Evolutionary conservation across 2,888 invertebrate species (phyloP).

Genomic region (Drosophila maculinotata): DNA sequence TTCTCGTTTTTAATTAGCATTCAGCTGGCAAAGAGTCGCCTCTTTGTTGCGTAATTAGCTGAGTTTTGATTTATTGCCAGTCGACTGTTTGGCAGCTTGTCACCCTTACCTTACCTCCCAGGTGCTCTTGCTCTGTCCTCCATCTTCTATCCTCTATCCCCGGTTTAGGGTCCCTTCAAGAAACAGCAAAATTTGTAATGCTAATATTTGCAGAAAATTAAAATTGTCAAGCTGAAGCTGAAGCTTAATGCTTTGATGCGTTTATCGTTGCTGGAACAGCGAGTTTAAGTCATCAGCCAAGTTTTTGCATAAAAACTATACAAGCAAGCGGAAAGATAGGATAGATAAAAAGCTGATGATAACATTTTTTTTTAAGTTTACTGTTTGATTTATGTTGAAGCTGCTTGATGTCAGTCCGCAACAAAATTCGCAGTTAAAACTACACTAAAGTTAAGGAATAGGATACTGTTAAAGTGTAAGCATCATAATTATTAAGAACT

Average conservation of each 20-base stretch:
- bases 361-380: too few relatives aligned
- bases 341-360: too few relatives aligned
- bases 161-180: conserved; percentile 4
- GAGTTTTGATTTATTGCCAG: conserved; percentile 79
- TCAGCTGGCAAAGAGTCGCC: conserved; percentile 70
- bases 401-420: too few relatives aligned
- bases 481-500: too few relatives aligned
- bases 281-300: conserved; percentile 9
- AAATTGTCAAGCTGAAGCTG: conserved; percentile 61
- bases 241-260: conserved; percentile 42
- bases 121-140: conserved; percentile 49
- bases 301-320: background rate
- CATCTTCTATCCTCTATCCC: conserved; percentile 7
- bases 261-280: conserved; percentile 10
- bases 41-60: conserved; percentile 81
- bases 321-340: background rate
- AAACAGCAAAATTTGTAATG: conserved; percentile 53
- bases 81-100: conserved; percentile 52
- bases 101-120: conserved; percentile 40
- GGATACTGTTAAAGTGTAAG: too few relatives aligned
- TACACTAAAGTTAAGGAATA: too few relatives aligned
- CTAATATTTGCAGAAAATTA: conserved; percentile 75
- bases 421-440: too few relatives aligned
- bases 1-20: conserved; percentile 76
- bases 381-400: too few relatives aligned